A percentile compares a stretch with the other conserved stretches of the same genome.
phyloP scores from a whole-genome alignment of 2,113 vertebrate genomes.

The Sakesphorus luctuosus region DNA sequence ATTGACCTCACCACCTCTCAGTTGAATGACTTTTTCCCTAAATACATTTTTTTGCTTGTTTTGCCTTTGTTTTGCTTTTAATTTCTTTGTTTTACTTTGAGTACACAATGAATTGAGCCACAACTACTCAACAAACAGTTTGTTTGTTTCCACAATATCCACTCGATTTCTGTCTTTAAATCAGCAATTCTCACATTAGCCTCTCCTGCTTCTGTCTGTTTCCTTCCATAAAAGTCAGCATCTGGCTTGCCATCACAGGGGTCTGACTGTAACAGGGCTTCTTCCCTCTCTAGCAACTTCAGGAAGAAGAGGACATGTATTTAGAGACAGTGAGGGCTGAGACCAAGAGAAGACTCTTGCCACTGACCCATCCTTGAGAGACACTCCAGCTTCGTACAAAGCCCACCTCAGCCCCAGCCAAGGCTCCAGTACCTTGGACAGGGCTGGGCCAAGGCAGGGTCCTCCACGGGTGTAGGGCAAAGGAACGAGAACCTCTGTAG shows the following conservation, averaged over 20 bases:
- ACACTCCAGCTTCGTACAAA: accelerated
- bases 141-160: neutral
- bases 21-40: neutral
- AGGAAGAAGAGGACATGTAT: neutral
- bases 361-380: neutral
- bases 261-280: neutral
- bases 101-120: neutral
- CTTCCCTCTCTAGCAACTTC: neutral
- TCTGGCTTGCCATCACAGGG: neutral
- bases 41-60: neutral
- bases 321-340: neutral
- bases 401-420: neutral
- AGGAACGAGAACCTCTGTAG: accelerated
- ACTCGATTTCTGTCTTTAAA: neutral
- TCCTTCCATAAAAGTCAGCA: neutral
- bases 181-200: accelerated
- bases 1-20: neutral
- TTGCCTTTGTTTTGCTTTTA: neutral
- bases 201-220: neutral
- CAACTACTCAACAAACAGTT: neutral
- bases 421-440: neutral
- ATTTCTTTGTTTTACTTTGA: neutral
- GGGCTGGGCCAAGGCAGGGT: neutral
- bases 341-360: neutral
- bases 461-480: accelerated